Percentiles rank a stretch among this genome's conserved stretches.
Conservation (phyloP, 2,797 vertebrate species). For the Acomys russatus region DNA sequence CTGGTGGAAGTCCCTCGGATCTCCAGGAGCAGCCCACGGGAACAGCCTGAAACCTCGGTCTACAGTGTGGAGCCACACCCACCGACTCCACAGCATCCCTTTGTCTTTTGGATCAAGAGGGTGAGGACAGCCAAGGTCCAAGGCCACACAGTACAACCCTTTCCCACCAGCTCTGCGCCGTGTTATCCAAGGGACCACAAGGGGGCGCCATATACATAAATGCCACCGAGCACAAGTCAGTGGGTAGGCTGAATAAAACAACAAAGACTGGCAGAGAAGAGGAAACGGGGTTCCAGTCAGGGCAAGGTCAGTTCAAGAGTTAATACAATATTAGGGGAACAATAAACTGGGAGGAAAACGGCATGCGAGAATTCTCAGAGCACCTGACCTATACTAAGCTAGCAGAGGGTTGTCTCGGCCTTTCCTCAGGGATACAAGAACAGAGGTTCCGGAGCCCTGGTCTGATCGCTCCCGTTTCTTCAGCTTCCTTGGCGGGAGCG, state of each 20-base stretch:
- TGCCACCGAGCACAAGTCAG: fast-evolving
- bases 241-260: background rate
- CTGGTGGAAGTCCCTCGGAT: background rate
- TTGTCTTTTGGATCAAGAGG: background rate
- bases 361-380: background rate
- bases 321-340: background rate
- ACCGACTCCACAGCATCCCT: background rate
- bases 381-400: background rate
- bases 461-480: background rate
- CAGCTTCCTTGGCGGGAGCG: background rate
- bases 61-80: background rate
- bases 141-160: background rate
- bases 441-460: background rate
- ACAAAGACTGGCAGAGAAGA: background rate
- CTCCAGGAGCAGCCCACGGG: background rate
- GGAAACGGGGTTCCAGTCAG: background rate
- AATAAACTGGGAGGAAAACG: background rate
- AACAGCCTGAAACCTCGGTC: background rate
- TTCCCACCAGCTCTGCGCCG: background rate
- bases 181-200: background rate
- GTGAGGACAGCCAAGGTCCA: background rate
- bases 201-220: background rate
- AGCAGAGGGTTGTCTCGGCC: background rate
- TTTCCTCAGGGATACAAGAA: background rate
- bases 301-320: background rate